Conservation (phyloP, 2,888 invertebrate species). For the Malachius bipustulatus region DNA sequence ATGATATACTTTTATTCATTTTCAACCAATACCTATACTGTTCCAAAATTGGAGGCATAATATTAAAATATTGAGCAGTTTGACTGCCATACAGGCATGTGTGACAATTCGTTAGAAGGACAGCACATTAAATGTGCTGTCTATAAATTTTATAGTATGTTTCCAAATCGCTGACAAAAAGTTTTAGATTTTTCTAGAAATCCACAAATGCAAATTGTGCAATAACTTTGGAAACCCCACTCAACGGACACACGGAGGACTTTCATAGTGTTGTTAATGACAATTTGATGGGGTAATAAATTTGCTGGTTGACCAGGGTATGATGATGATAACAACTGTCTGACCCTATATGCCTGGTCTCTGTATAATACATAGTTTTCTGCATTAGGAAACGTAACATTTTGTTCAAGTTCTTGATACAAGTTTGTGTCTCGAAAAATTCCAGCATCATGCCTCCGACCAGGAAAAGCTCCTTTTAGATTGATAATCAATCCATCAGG, state of each 20-base stretch:
- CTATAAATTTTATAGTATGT: conserved; percentile 1
- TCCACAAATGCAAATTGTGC: conserved; percentile 11
- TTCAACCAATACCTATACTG: too few species aligned
- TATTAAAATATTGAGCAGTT: too few species aligned
- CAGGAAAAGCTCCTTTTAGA: conserved; percentile 17
- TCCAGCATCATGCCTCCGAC: conserved; percentile 18
- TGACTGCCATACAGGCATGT: too few species aligned
- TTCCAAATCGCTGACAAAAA: conserved; percentile 6
- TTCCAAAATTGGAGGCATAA: too few species aligned
- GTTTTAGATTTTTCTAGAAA: conserved; percentile 13
- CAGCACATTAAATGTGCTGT: too few species aligned
- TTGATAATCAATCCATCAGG: conserved; percentile 19
- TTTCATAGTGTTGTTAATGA: conserved; percentile 10
- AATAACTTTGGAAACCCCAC: conserved; percentile 20
- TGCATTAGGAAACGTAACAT: conserved; percentile 12
- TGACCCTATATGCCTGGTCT: conserved; percentile 17
- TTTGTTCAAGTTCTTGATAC: conserved; percentile 15
- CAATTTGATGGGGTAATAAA: conserved; percentile 3
- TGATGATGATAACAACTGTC: conserved; percentile 15
- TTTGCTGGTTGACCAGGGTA: conserved; percentile 7
- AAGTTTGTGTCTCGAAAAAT: conserved; percentile 15
- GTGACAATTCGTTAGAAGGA: conserved; percentile 9
- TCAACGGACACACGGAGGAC: conserved; percentile 15
- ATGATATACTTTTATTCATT: too few species aligned
- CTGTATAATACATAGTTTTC: conserved; percentile 18